Conservation (phyloP, 2,888 invertebrate species). For the Rosalia funebris region DNA sequence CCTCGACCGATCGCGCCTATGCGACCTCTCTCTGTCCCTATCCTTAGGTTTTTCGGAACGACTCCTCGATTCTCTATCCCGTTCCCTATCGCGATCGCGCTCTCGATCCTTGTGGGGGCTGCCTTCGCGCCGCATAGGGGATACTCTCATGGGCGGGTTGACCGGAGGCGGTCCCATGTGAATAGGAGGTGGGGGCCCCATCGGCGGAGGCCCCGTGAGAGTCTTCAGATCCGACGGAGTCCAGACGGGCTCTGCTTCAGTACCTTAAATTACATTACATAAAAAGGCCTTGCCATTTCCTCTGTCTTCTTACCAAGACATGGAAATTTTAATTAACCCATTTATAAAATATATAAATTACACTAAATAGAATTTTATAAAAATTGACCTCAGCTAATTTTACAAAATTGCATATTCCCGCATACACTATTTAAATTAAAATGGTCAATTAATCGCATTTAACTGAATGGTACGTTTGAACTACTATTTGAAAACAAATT, state of each 20-base stretch:
- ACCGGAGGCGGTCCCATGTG: conserved; percentile 55
- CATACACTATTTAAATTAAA: too few species aligned
- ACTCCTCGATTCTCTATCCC: conserved; percentile 64
- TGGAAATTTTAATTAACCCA: too few species aligned
- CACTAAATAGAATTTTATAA: too few species aligned
- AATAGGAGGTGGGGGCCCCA: conserved; percentile 57
- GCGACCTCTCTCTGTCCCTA: conserved; percentile 68
- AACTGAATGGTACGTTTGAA: too few species aligned
- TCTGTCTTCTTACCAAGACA: too few species aligned
- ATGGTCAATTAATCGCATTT: too few species aligned
- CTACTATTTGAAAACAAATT: conserved; percentile 21
- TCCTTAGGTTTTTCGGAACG: conserved; percentile 59
- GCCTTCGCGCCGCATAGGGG: conserved; percentile 39
- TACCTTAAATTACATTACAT: conserved; percentile 40
- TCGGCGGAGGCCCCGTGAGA: conserved; percentile 70
- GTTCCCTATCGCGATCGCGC: conserved; percentile 62
- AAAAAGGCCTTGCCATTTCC: too few species aligned
- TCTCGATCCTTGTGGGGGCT: conserved; percentile 53
- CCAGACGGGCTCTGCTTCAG: conserved; percentile 66
- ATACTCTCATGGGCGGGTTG: conserved; percentile 41
- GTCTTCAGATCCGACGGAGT: conserved; percentile 75
- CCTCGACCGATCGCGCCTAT: conserved; percentile 74
- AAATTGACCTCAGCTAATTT: too few species aligned
- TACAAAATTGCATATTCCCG: too few species aligned
- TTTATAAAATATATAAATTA: too few species aligned